Conservation (phyloP, 1,140 invertebrate genomes). For the Sesamia nonagrioides region DNA sequence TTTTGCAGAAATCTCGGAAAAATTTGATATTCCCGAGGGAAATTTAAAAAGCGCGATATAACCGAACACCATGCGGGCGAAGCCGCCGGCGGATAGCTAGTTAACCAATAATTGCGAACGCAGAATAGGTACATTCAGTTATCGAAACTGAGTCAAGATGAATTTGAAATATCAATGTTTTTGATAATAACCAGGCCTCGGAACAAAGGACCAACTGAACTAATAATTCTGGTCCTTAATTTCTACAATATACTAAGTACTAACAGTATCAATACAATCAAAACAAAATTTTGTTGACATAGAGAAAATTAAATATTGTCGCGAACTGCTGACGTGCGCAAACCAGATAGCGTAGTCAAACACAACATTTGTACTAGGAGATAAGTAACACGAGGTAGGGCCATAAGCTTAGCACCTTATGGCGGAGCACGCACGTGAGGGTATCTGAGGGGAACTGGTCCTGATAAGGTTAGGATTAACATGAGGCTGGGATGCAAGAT, state of each 20-base stretch:
- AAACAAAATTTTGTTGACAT: constrained; percentile 28
- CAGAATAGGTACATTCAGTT: not conserved
- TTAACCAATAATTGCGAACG: too few species aligned
- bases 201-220: not conserved
- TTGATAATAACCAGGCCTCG: too few species aligned
- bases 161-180: not conserved
- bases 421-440: constrained; percentile 30
- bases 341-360: constrained; percentile 20
- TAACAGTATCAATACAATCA: constrained; percentile 1
- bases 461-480: not conserved
- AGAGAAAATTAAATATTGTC: constrained; percentile 17
- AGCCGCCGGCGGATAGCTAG: too few species aligned
- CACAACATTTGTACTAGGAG: constrained; percentile 47
- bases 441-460: not conserved
- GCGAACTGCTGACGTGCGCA: constrained; percentile 16
- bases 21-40: too few species aligned
- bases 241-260: not conserved
- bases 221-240: not conserved
- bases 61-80: too few species aligned
- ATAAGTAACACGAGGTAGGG: constrained; percentile 23
- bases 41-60: too few species aligned
- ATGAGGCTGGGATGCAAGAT: not conserved
- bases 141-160: not conserved
- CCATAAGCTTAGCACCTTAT: constrained; percentile 29
- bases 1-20: too few species aligned